phyloP scores from a whole-genome alignment of 1,140 invertebrate genomes.

The Pogonognathellus flavescens region DNA sequence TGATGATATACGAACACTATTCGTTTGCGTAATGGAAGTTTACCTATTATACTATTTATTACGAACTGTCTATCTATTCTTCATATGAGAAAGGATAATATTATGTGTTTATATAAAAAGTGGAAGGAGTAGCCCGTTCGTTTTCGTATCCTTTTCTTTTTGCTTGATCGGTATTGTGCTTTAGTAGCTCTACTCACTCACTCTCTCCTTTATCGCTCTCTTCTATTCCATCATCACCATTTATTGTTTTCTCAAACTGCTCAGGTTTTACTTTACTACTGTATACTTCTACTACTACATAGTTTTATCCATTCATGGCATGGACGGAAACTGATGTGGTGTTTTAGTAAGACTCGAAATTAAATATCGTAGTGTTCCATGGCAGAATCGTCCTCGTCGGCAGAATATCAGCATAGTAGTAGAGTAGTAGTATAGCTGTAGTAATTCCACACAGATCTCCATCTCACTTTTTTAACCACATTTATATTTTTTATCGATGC shows the following conservation, averaged over 20 bases:
- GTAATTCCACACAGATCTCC: too few species aligned
- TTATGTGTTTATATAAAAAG: not conserved
- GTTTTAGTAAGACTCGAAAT: not conserved
- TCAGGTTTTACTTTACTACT: conserved; percentile 3
- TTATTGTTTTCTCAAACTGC: conserved; percentile 55
- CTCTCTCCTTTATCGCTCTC: not conserved
- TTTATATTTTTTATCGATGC: too few species aligned
- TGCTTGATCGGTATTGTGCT: not conserved
- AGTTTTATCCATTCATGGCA: conserved; percentile 37
- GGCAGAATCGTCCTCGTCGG: conserved; percentile 22
- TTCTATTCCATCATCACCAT: conserved; percentile 52
- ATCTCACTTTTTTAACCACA: too few species aligned
- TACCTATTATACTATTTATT: conserved; percentile 17
- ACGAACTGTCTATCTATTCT: not conserved
- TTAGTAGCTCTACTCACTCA: conserved; percentile 20
- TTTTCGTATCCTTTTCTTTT: conserved; percentile 19
- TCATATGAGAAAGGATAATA: not conserved
- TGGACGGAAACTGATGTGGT: conserved; percentile 28
- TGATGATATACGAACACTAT: not conserved
- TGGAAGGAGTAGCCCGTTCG: conserved; percentile 10
- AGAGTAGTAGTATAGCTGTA: too few species aligned
- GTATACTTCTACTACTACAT: too few species aligned
- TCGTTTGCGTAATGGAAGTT: not conserved
- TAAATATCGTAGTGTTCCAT: not conserved
- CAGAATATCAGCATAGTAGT: not conserved